phyloP scores from a whole-genome alignment of 1,140 invertebrate species.

The Dendroctonus ponderosae region DNA sequence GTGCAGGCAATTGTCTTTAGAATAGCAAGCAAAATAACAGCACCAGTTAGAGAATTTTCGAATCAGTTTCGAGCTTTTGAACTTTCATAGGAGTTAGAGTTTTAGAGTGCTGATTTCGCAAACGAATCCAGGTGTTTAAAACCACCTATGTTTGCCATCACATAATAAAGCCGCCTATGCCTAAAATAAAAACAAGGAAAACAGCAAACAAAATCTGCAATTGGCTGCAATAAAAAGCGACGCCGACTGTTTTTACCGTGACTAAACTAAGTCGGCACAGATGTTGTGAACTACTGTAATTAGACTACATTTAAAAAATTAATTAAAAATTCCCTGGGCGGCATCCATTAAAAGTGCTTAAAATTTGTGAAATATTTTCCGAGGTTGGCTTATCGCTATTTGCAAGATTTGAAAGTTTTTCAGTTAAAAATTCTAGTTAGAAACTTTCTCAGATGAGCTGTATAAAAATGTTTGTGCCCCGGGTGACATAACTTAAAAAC shows the following conservation, averaged over 20 bases:
- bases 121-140: no score
- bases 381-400: constrained; percentile 10
- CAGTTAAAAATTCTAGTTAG: constrained; percentile 26
- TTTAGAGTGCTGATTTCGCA: no score
- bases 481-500: constrained; percentile 24
- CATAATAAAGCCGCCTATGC: no score
- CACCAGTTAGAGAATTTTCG: no score
- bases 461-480: constrained; percentile 21
- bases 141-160: no score
- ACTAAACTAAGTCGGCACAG: constrained; percentile 1
- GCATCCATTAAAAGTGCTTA: background rate
- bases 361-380: constrained; percentile 24
- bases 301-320: constrained; percentile 10
- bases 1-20: no score
- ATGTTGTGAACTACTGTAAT: constrained; percentile 4
- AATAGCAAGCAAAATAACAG: no score
- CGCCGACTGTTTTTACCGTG: background rate
- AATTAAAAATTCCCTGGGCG: constrained; percentile 20
- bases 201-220: no score
- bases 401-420: constrained; percentile 22
- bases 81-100: no score
- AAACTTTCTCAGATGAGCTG: background rate
- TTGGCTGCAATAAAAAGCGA: no score
- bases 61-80: no score
- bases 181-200: no score